phyloP scores from a whole-genome alignment of 1,140 invertebrate species.

The Apis dorsata region DNA sequence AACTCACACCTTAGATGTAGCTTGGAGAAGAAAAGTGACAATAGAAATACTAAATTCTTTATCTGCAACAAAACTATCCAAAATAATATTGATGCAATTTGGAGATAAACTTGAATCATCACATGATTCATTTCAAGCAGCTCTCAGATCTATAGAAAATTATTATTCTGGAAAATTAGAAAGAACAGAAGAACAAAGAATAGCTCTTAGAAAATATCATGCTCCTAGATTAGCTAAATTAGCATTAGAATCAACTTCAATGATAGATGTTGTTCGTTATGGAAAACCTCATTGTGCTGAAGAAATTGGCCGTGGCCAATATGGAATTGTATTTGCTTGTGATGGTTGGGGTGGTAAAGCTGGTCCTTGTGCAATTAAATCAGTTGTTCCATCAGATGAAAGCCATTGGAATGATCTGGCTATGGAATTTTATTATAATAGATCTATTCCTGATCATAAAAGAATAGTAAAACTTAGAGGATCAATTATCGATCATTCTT shows the following conservation, averaged over 20 bases:
- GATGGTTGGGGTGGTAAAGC: conserved; percentile 88
- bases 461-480: conserved; percentile 90
- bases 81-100: conserved; percentile 89
- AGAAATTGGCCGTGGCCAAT: conserved; percentile 94
- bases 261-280: conserved; percentile 87
- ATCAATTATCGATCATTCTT: conserved; percentile 91
- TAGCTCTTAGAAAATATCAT: conserved; percentile 88
- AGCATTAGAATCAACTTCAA: conserved; percentile 92
- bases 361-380: conserved; percentile 92
- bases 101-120: conserved; percentile 84
- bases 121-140: conserved; percentile 85
- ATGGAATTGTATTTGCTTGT: conserved; percentile 94
- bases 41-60: conserved; percentile 87
- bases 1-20: conserved; percentile 83
- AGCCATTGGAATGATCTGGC: conserved; percentile 95
- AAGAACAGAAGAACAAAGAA: conserved; percentile 90
- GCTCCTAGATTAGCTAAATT: conserved; percentile 90
- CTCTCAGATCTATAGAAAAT: conserved; percentile 85
- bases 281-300: conserved; percentile 89
- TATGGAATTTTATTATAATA: conserved; percentile 94
- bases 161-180: conserved; percentile 87
- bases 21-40: conserved; percentile 89
- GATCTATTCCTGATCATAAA: conserved; percentile 91
- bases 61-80: conserved; percentile 86
- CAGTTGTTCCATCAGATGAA: conserved; percentile 93